Evolutionary conservation across 2,113 vertebrate species (phyloP), one percentile per base, ranked within the genome.

Genomic region (Piaya cayana): DNA sequence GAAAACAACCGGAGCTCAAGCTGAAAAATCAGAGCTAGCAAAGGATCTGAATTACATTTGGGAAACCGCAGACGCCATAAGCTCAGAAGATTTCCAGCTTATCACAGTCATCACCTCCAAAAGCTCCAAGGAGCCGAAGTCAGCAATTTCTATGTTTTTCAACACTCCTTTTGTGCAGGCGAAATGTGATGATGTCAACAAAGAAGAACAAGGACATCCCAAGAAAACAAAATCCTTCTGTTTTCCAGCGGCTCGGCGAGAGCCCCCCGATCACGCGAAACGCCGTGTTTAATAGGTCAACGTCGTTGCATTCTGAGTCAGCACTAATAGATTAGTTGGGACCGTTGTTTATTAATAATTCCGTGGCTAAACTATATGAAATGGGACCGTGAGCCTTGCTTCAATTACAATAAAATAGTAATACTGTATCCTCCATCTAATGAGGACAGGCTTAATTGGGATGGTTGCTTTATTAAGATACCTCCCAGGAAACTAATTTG

Each of bases 401-500:
- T 89, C 86, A 95, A 95, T 81, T 90, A 90, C 94, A 95, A 96
- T 96, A 92, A 97, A 92, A 67, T 92, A 97, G 91, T 97, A 96
- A 97, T 97, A 97, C 96, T 96, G 95, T 97, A 97, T 95, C 94
- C 97, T 97, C 89, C 86, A 82, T 96, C 95, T 97, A 97, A 97
- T 97, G 96, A 97, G 96, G 96, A 96, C 92, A 93, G 96, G 90
- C 93, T 97, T 97, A 97, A 97, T 97, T 97, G 97, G 96, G 96
- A 97, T 83, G 91, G 96, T 95, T 97, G 92, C 94, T 96, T 97
- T 97, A 97, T 97, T 97, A 97, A 97, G 96, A 95, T 94, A 96
- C 96, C 92, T 97, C 97, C 97, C 97, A 97, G 96, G 97, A 97
- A 97, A 96, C 96, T 96, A 95, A 97, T 97, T 97, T 94, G 96